Percentiles rank a stretch among this genome's conserved stretches.
Evolutionary conservation across 2,113 vertebrate genomes (phyloP).

Genomic region (Strix uralensis): DNA sequence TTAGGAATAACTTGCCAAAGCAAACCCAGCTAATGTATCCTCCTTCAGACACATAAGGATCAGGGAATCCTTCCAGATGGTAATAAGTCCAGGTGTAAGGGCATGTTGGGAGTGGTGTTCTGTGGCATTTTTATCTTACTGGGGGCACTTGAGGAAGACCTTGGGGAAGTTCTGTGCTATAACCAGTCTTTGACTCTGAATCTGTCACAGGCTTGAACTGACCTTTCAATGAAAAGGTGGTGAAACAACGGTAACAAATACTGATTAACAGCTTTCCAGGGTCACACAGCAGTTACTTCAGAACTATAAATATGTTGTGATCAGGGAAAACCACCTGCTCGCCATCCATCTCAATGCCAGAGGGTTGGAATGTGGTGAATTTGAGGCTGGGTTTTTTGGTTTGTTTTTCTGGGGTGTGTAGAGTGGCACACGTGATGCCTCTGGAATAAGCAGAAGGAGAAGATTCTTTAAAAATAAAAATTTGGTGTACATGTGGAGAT

Average conservation of each 20-base stretch:
- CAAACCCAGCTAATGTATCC: not conserved
- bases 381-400: not conserved
- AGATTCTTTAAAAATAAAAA: not conserved
- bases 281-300: not conserved
- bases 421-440: not conserved
- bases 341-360: accelerated
- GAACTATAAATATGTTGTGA: not conserved
- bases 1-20: not conserved
- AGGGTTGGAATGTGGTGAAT: not conserved
- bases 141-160: not conserved
- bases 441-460: not conserved
- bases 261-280: not conserved
- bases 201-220: not conserved
- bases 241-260: not conserved
- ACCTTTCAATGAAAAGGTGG: not conserved
- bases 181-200: not conserved
- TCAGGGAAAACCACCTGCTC: not conserved
- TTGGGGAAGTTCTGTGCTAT: not conserved
- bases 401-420: not conserved
- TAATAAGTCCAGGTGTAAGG: not conserved
- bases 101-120: not conserved
- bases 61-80: not conserved
- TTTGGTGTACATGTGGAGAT: not conserved
- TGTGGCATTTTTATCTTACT: not conserved
- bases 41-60: not conserved